Evolutionary conservation across 1,140 invertebrate genomes (phyloP).

Genomic region (Lepidurus arcticus): DNA sequence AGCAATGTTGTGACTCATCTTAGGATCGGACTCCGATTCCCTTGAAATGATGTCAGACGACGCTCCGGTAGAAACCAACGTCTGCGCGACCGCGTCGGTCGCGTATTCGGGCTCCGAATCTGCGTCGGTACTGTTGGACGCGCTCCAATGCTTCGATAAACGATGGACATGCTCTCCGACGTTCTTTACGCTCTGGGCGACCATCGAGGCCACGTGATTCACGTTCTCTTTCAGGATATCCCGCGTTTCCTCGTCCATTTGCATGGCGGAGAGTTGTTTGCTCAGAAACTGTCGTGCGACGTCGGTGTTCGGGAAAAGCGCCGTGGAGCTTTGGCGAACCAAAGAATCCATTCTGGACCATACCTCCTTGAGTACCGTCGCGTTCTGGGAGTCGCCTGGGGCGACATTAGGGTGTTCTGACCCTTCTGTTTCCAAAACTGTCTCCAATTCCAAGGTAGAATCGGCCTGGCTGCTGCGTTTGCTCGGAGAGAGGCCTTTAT

Average conservation of each 20-base stretch:
- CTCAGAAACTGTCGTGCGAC: constrained; percentile 63
- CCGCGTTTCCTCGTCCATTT: constrained; percentile 39
- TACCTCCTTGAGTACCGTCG: not conserved
- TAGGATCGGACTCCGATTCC: not conserved
- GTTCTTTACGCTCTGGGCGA: constrained; percentile 66
- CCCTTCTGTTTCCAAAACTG: not conserved
- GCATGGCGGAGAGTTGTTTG: constrained; percentile 65
- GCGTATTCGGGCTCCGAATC: constrained; percentile 36
- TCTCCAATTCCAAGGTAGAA: not conserved
- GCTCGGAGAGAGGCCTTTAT: not conserved
- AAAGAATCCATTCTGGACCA: constrained; percentile 30
- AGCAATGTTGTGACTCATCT: too few relatives aligned
- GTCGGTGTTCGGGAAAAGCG: constrained; percentile 61
- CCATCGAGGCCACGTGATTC: constrained; percentile 62
- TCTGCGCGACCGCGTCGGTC: constrained; percentile 30
- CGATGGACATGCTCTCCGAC: constrained; percentile 66
- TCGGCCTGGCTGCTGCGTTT: not conserved
- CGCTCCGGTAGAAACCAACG: constrained; percentile 8
- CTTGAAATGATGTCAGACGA: constrained; percentile 22
- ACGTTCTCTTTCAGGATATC: constrained; percentile 40
- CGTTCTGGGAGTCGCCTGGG: not conserved
- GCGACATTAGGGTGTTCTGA: constrained; percentile 21
- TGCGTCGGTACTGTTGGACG: constrained; percentile 60
- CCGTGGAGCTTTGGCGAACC: constrained; percentile 31
- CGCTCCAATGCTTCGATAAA: constrained; percentile 64